phyloP scores from a whole-genome alignment of 2,888 invertebrate species.

The Drosophila meridiana region DNA sequence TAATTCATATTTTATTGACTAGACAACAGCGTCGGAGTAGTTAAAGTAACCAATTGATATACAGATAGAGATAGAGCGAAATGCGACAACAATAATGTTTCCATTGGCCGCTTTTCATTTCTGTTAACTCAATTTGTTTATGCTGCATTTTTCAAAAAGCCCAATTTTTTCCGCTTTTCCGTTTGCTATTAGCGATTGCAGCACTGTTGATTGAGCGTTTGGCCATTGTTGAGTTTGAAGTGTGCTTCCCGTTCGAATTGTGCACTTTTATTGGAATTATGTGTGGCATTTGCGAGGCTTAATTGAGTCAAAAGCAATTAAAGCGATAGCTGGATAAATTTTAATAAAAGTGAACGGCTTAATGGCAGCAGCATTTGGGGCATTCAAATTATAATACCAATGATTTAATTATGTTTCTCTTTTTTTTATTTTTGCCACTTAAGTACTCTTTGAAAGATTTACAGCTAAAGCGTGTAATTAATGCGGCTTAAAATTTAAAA shows the following conservation, averaged over 20 bases:
- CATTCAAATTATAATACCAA: not conserved
- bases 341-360: slow-evolving; percentile 1
- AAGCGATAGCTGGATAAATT: slow-evolving; percentile 12
- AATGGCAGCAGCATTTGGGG: slow-evolving; percentile 2
- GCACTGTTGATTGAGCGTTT: slow-evolving; percentile 21
- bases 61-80: not conserved
- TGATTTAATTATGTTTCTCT: not conserved
- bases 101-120: slow-evolving; percentile 32
- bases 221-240: slow-evolving; percentile 8
- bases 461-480: too few relatives aligned
- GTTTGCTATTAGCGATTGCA: slow-evolving; percentile 26
- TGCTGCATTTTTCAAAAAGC: slow-evolving; percentile 26
- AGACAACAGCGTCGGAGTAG: slow-evolving; percentile 28
- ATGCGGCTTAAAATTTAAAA: not conserved
- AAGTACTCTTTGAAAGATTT: not conserved
- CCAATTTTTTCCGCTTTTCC: not conserved
- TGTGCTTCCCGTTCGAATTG: not conserved
- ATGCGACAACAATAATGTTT: slow-evolving; percentile 51
- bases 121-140: slow-evolving; percentile 59
- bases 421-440: not conserved
- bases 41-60: slow-evolving; percentile 38
- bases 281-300: not conserved
- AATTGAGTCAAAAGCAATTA: slow-evolving; percentile 14
- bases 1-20: slow-evolving; percentile 77
- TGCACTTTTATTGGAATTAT: slow-evolving; percentile 11